Evolutionary conservation across 2,888 invertebrate genomes (phyloP), one percentile per base, ranked within the genome.

Genomic region (Andrena bicolor): DNA sequence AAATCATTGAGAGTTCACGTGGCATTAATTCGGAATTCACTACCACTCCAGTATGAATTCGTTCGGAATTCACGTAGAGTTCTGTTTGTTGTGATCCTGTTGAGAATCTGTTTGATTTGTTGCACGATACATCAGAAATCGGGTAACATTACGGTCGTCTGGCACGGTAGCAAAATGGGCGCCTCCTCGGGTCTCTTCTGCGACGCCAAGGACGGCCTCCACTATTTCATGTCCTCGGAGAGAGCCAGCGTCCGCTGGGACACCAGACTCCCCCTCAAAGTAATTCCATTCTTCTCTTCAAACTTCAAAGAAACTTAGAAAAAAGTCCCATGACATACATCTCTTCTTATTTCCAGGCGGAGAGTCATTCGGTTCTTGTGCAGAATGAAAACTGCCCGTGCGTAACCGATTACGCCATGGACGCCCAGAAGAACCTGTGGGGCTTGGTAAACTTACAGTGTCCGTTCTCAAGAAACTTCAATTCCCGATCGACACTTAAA

Each of bases 221-320:
- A 92, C 83, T 95, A 95, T 87, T 95, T 94, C 84, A 90, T 95
- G 84, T 89, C 91, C 7, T 90, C 94, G 48, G 94, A 95, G 89
- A 93, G 91, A 86, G 95, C 94, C 4, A 92, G 94, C 23, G 92
- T 95, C 23, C 93, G 94, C 71, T 95, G 94, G 95, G 91, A 94
- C 84, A 93, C 92, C n/a, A 92, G 92, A 92, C 92, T 91, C 88
- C 86, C 90, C 28, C 86, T 92, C 78, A 89, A 85, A 80, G 91
- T 90, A 84, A 86, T 35, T 49, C 4, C 20, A 8, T 10, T 60
- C 20, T 58, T 26, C 10, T 41, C 41, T 10, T 8, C n/a, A 20
- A 41, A 41, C 41, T 51, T 8, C 26, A 20, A 26, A 10, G 10
- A 20, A 26, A 10, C 10, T 26, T 4, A 20, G 28, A 20, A 69